phyloP scores from a whole-genome alignment of 2,797 vertebrate genomes.

The Choloepus didactylus region DNA sequence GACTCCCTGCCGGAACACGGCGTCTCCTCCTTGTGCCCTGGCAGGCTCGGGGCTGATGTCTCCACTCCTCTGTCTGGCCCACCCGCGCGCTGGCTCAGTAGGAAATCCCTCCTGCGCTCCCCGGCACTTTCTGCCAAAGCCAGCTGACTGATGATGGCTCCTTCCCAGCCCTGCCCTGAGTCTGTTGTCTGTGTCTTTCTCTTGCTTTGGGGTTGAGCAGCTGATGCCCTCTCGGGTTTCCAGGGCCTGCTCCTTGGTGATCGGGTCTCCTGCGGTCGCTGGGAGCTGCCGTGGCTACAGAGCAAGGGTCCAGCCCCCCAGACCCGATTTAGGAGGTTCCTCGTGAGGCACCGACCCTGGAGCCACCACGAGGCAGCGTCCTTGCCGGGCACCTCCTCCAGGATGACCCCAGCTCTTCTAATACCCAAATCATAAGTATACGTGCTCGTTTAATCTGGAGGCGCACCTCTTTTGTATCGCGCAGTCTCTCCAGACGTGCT shows the following conservation, averaged over 20 bases:
- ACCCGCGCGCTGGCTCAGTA: slow-evolving; percentile 88
- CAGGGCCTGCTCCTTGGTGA: slow-evolving; percentile 82
- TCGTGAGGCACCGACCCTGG: slow-evolving; percentile 72
- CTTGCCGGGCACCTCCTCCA: background rate
- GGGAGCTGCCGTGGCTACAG: slow-evolving; percentile 79
- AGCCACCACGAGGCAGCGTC: slow-evolving; percentile 52
- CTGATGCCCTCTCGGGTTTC: slow-evolving; percentile 84
- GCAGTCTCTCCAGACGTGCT: accelerated
- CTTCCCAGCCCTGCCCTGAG: slow-evolving; percentile 59
- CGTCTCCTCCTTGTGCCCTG: too few relatives aligned
- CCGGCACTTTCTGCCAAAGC: slow-evolving; percentile 87
- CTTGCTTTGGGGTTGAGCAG: slow-evolving; percentile 86
- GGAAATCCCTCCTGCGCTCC: slow-evolving; percentile 88
- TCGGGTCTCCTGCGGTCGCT: slow-evolving; percentile 83
- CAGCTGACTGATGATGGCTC: slow-evolving; percentile 87
- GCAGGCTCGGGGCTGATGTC: slow-evolving; percentile 86
- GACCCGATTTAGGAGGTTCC: slow-evolving; percentile 80
- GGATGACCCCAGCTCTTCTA: background rate
- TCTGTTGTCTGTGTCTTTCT: slow-evolving; percentile 85
- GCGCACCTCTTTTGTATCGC: background rate
- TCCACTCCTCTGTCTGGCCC: slow-evolving; percentile 89
- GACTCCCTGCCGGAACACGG: slow-evolving; percentile 15
- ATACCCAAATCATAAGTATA: background rate
- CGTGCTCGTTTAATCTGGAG: background rate
- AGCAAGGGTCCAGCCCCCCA: slow-evolving; percentile 78